Percentiles rank a stretch among this genome's conserved stretches.
Evolutionary conservation across 2,888 invertebrate species (phyloP).

Genomic region (Cerastis rubricosa): DNA sequence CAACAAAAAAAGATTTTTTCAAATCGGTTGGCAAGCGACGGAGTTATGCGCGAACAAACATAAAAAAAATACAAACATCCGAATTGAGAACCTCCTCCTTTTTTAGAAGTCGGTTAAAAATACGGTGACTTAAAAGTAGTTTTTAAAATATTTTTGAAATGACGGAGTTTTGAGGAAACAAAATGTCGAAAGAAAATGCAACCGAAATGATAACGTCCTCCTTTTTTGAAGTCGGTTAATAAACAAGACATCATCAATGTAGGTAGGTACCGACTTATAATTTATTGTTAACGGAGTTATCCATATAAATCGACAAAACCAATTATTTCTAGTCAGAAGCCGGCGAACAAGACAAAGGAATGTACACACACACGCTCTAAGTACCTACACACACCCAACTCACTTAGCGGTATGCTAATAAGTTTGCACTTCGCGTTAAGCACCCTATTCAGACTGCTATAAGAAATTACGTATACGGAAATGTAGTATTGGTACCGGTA

Average conservation of each 20-base stretch:
- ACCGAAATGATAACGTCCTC: not conserved
- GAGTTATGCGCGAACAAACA: too few relatives aligned
- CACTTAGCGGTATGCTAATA: conserved; percentile 60
- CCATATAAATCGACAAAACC: not conserved
- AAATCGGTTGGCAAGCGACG: too few relatives aligned
- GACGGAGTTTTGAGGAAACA: not conserved
- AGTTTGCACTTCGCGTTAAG: conserved; percentile 31
- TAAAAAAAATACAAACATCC: too few relatives aligned
- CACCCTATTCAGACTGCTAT: conserved; percentile 38
- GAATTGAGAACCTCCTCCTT: too few relatives aligned
- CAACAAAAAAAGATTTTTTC: too few relatives aligned
- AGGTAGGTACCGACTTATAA: not conserved
- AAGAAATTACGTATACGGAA: conserved; percentile 22
- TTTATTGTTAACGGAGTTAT: not conserved
- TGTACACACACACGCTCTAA: conserved; percentile 4
- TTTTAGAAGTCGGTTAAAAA: too few relatives aligned
- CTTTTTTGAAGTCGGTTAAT: not conserved
- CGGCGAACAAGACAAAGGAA: conserved; percentile 25
- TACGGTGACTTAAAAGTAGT: too few relatives aligned
- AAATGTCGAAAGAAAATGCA: not conserved
- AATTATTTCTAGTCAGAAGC: conserved; percentile 1
- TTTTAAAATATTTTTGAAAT: not conserved
- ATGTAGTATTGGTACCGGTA: not conserved
- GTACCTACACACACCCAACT: conserved; percentile 28
- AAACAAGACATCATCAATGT: not conserved